Evolutionary conservation across 1,140 invertebrate species (phyloP).

Genomic region (Dendrolimus kikuchii): DNA sequence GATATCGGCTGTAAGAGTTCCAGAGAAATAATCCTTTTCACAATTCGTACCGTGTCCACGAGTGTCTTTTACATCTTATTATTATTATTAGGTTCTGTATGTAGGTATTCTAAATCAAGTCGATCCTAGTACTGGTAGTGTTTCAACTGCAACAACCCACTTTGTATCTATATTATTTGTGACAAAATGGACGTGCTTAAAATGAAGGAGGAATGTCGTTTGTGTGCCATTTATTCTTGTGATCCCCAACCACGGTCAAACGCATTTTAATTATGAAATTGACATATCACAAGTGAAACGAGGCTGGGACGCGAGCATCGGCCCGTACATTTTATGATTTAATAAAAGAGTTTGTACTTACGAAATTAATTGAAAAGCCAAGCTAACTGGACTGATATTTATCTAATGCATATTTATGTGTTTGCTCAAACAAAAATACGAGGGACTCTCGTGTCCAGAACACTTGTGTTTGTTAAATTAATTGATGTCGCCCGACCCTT

Average conservation of each 20-base stretch:
- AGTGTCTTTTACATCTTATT: too few relatives aligned
- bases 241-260: constrained; percentile 48
- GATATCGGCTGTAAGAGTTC: too few relatives aligned
- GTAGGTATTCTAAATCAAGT: too few relatives aligned
- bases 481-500: constrained; percentile 25
- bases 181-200: too few relatives aligned
- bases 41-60: too few relatives aligned
- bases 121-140: too few relatives aligned
- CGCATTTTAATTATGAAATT: constrained; percentile 71
- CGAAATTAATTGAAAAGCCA: constrained; percentile 52
- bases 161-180: too few relatives aligned
- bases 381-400: constrained; percentile 50
- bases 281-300: constrained; percentile 53
- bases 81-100: too few relatives aligned
- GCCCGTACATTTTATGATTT: constrained; percentile 52
- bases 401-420: constrained; percentile 68
- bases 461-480: constrained; percentile 47
- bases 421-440: constrained; percentile 43
- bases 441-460: constrained; percentile 21
- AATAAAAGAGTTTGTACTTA: constrained; percentile 65
- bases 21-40: too few relatives aligned
- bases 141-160: too few relatives aligned
- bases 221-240: too few relatives aligned
- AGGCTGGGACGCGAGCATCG: constrained; percentile 19
- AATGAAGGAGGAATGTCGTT: too few relatives aligned